Conservation (phyloP, 2,888 invertebrate genomes). For the Dicycla oo region DNA sequence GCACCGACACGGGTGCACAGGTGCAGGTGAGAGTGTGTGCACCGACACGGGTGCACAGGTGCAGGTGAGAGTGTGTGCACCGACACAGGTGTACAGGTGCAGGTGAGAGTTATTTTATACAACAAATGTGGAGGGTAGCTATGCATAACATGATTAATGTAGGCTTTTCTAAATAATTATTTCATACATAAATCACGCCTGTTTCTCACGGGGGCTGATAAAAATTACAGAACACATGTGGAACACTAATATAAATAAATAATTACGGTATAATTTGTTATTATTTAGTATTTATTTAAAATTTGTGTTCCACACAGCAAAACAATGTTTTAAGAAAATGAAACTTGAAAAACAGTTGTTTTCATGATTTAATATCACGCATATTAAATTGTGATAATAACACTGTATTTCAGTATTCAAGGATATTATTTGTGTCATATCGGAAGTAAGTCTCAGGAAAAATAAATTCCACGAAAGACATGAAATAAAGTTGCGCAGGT, state of each 20-base stretch:
- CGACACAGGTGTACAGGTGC: neutral
- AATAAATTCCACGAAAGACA: conserved; percentile 38
- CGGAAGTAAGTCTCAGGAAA: conserved; percentile 39
- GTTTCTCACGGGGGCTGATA: neutral
- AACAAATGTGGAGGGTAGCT: neutral
- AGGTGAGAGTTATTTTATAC: neutral
- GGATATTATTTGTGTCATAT: conserved; percentile 5
- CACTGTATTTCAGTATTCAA: neutral
- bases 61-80: neutral
- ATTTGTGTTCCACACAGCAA: neutral
- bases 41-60: too few relatives aligned
- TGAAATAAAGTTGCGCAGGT: conserved; percentile 50
- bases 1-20: too few relatives aligned
- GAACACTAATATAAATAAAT: neutral
- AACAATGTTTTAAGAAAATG: neutral
- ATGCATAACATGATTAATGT: neutral
- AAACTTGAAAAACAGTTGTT: neutral
- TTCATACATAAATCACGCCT: neutral
- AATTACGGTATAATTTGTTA: too few relatives aligned
- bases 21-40: too few relatives aligned
- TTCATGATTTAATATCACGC: conserved; percentile 9
- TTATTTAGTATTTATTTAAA: too few relatives aligned
- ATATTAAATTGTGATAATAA: neutral
- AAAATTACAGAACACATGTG: neutral
- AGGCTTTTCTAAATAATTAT: neutral